Evolutionary conservation across 2,888 invertebrate genomes (phyloP).

Genomic region (Cryptus armator): DNA sequence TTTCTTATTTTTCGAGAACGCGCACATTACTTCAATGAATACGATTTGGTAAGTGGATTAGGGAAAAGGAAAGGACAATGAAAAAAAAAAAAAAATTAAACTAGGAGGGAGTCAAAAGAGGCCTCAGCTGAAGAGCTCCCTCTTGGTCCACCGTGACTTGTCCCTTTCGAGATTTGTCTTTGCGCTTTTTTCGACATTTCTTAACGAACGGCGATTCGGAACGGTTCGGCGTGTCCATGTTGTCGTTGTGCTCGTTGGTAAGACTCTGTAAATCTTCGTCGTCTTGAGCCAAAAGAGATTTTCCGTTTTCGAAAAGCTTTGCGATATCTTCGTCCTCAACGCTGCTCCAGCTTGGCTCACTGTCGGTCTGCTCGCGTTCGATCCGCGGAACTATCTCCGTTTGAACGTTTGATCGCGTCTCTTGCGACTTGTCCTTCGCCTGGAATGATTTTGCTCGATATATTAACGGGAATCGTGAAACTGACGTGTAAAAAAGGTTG

Average conservation of each 20-base stretch:
- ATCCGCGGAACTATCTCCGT: slow-evolving; percentile 44
- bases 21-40: not conserved
- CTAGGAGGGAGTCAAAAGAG: slow-evolving; percentile 78
- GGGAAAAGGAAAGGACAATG: not conserved
- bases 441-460: slow-evolving; percentile 18
- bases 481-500: not conserved
- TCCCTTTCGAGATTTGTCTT: slow-evolving; percentile 61
- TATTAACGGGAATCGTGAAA: not conserved
- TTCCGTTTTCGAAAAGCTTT: slow-evolving; percentile 43
- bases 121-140: slow-evolving; percentile 77
- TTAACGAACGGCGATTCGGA: slow-evolving; percentile 20
- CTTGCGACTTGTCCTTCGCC: slow-evolving; percentile 40
- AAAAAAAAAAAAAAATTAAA: slow-evolving; percentile 29
- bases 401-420: not conserved
- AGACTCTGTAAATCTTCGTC: slow-evolving; percentile 45
- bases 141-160: slow-evolving; percentile 72
- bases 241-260: slow-evolving; percentile 1
- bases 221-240: not conserved
- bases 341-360: slow-evolving; percentile 80
- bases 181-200: slow-evolving; percentile 59
- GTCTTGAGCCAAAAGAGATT: not conserved
- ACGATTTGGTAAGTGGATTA: not conserved
- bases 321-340: slow-evolving; percentile 74
- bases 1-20: not conserved
- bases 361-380: slow-evolving; percentile 75